phyloP scores from a whole-genome alignment of 2,113 vertebrate genomes.

The Saccopteryx bilineata region DNA sequence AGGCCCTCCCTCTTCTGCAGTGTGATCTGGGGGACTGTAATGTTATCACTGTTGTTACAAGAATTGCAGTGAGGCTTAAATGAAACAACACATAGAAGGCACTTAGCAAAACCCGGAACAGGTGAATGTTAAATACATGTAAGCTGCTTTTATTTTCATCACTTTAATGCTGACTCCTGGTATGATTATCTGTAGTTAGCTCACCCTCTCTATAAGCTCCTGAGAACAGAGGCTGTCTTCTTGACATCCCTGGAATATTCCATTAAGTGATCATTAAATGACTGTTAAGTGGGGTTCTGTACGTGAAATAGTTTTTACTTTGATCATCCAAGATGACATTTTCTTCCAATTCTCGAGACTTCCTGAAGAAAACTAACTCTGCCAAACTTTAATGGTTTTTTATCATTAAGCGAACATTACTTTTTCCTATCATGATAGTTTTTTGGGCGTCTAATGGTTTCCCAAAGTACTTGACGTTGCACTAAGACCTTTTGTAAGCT shows the following conservation, averaged over 20 bases:
- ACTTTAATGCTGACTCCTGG: not conserved
- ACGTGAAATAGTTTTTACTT: not conserved
- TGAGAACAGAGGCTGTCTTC: not conserved
- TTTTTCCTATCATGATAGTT: not conserved
- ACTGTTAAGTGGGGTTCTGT: not conserved
- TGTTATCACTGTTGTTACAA: not conserved
- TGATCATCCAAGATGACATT: not conserved
- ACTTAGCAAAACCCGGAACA: not conserved
- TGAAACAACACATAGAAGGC: not conserved
- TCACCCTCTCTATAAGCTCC: not conserved
- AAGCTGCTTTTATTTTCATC: not conserved
- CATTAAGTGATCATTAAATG: not conserved
- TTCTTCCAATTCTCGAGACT: constrained; percentile 42
- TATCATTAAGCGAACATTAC: not conserved
- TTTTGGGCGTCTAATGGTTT: not conserved
- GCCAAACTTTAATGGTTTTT: not conserved
- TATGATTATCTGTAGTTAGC: not conserved
- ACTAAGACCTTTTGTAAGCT: not conserved
- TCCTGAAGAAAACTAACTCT: constrained; percentile 17
- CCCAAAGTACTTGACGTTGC: not conserved
- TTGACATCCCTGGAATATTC: not conserved
- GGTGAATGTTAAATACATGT: not conserved
- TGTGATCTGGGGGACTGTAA: not conserved
- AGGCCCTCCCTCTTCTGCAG: not conserved
- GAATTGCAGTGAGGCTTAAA: not conserved